Percentiles rank a stretch among this genome's conserved stretches.
Conservation (phyloP, 2,113 vertebrate species). For the Mugil cephalus region DNA sequence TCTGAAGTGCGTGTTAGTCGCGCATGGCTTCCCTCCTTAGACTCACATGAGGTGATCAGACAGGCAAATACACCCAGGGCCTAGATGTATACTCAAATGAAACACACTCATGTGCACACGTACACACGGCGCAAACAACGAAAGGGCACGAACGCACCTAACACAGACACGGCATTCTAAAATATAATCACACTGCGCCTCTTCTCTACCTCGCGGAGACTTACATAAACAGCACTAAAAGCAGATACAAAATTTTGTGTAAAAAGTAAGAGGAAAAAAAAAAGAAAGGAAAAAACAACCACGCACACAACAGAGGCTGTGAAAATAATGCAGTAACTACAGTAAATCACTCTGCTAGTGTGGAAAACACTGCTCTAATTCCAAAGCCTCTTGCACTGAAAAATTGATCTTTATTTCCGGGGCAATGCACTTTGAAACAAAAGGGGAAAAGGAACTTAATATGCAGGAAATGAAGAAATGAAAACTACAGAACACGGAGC, state of each 20-base stretch:
- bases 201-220: slow-evolving; percentile 35
- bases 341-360: slow-evolving; percentile 69
- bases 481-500: slow-evolving; percentile 80
- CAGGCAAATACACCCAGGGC: slow-evolving; percentile 79
- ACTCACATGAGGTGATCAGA: slow-evolving; percentile 84
- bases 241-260: slow-evolving; percentile 51
- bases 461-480: slow-evolving; percentile 84
- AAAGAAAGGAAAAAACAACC: slow-evolving; percentile 8
- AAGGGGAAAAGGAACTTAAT: slow-evolving; percentile 80
- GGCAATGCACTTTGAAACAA: slow-evolving; percentile 82
- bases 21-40: slow-evolving; percentile 78
- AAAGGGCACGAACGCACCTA: slow-evolving; percentile 43
- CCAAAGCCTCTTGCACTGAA: slow-evolving; percentile 77
- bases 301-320: slow-evolving; percentile 44
- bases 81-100: slow-evolving; percentile 75
- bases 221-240: slow-evolving; percentile 62
- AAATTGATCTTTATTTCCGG: slow-evolving; percentile 81
- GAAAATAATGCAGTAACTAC: slow-evolving; percentile 71
- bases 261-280: not conserved
- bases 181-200: slow-evolving; percentile 48
- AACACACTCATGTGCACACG: slow-evolving; percentile 53
- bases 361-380: slow-evolving; percentile 78
- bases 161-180: slow-evolving; percentile 42
- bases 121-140: slow-evolving; percentile 55
- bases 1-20: slow-evolving; percentile 81